Evolutionary conservation across 2,113 vertebrate genomes (phyloP), one percentile per base, ranked within the genome.

Genomic region (Tauraco erythrolophus): DNA sequence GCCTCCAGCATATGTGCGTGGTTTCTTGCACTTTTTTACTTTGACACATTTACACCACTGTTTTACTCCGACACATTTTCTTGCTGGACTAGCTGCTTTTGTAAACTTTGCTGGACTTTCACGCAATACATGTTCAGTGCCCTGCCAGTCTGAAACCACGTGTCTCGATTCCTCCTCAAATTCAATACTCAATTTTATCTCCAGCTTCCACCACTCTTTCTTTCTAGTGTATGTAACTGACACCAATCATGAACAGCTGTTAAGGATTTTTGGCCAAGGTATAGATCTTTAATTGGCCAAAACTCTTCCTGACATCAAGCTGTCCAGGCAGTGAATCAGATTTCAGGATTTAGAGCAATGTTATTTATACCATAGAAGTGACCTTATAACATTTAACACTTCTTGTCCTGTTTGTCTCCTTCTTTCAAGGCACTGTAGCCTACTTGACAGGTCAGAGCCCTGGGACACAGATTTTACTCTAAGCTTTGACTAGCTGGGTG

Each of bases 371-470:
- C 53, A 68, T 0, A 60, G 62, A 74, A 89, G 46, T 68, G 78
- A 88, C 75, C 58, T 86, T 4, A 2, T 60, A 84, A 62, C 24
- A 43, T 92, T 95, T 87, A 93, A 95, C 27, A 12, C 33, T 75
- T 97, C 54, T 80, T 83, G 51, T 86, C 30, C 82, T 21, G 2
- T 68, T 90, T 84, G n/a, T 84, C 46, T 89, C 41, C 57, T 53
- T 31, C 45, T 81, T 93, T 70, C 56, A 80, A 91, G 80, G 56
- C 60, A 71, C 35, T 84, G 57, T 22, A 89, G 48, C 51, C 64
- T 84, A 19, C 37, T 39, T 91, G 93, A 91, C 93, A 92, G 86
- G 78, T 78, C 51, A 92, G 83, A 91, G 76, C 69, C 72, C 46
- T 89, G 80, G 56, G 86, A 92, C 76, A 62, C 18, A 75, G 41